A percentile compares a stretch with the other conserved stretches of the same genome.
Evolutionary conservation across 2,113 vertebrate genomes (phyloP).

Genomic region (Clarias gariepinus): DNA sequence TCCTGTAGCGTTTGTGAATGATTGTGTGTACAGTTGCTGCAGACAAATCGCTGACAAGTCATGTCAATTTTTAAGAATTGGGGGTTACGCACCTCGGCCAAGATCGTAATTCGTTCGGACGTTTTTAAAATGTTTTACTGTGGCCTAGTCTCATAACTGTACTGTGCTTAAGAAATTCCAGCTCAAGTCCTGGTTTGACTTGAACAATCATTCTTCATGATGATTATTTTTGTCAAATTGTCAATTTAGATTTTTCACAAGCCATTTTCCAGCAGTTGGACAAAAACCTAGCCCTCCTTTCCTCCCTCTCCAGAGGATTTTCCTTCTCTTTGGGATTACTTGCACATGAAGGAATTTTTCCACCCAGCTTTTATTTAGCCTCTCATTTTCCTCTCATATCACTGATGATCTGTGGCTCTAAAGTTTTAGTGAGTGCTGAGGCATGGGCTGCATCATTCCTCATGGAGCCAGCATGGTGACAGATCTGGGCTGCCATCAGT

Average conservation of each 20-base stretch:
- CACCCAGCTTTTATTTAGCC: constrained; percentile 50
- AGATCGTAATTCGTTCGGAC: too few species aligned
- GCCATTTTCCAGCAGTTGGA: constrained; percentile 11
- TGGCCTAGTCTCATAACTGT: too few species aligned
- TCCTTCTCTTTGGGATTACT: constrained; percentile 52
- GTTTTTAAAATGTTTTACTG: too few species aligned
- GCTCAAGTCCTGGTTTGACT: too few species aligned
- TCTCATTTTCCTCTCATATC: constrained; percentile 36
- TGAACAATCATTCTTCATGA: too few species aligned
- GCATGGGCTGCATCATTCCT: constrained; percentile 48
- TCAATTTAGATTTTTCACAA: constrained; percentile 3
- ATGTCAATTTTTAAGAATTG: too few species aligned
- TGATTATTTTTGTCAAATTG: too few species aligned
- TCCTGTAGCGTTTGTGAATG: too few species aligned
- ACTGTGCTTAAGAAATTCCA: too few species aligned
- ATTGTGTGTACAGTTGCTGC: too few species aligned
- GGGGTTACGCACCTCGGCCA: too few species aligned
- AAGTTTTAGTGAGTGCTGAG: constrained; percentile 52
- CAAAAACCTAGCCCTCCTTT: neutral
- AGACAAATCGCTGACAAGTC: too few species aligned
- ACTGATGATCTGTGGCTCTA: constrained; percentile 58
- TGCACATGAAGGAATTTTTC: constrained; percentile 58
- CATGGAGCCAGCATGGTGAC: constrained; percentile 38
- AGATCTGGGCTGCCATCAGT: constrained; percentile 37
- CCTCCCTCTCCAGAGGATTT: constrained; percentile 31